phyloP scores from a whole-genome alignment of 2,888 invertebrate genomes.

The Stenurella melanura region DNA sequence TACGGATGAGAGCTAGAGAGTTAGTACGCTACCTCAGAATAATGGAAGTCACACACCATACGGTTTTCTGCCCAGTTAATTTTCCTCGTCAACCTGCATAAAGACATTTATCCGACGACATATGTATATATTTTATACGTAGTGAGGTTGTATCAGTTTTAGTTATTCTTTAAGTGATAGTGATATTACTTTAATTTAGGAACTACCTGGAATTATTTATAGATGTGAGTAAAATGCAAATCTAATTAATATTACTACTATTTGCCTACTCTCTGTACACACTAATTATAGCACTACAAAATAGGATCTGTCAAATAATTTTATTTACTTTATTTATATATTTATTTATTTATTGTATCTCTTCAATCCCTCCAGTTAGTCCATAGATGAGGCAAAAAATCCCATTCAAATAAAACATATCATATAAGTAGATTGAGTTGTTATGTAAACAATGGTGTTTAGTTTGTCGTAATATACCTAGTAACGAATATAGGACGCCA shows the following conservation, averaged over 20 bases:
- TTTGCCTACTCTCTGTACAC: not conserved
- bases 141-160: conserved; percentile 17
- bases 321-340: too few relatives aligned
- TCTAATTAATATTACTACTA: not conserved
- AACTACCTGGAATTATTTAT: conserved; percentile 18
- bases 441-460: conserved; percentile 19
- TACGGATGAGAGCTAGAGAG: not conserved
- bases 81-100: not conserved
- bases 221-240: conserved; percentile 19
- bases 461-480: too few relatives aligned
- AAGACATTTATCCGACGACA: conserved; percentile 7
- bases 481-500: too few relatives aligned
- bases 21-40: conserved; percentile 32
- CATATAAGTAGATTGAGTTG: not conserved
- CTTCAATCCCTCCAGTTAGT: not conserved
- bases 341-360: too few relatives aligned
- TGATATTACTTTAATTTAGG: conserved; percentile 17
- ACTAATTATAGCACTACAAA: not conserved
- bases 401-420: too few relatives aligned
- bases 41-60: conserved; percentile 16
- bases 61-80: not conserved
- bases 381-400: too few relatives aligned
- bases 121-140: not conserved
- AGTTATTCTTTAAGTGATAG: conserved; percentile 10
- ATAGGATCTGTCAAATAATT: not conserved